Evolutionary conservation across 2,113 vertebrate genomes (phyloP).

Genomic region (Trachemys scripta): DNA sequence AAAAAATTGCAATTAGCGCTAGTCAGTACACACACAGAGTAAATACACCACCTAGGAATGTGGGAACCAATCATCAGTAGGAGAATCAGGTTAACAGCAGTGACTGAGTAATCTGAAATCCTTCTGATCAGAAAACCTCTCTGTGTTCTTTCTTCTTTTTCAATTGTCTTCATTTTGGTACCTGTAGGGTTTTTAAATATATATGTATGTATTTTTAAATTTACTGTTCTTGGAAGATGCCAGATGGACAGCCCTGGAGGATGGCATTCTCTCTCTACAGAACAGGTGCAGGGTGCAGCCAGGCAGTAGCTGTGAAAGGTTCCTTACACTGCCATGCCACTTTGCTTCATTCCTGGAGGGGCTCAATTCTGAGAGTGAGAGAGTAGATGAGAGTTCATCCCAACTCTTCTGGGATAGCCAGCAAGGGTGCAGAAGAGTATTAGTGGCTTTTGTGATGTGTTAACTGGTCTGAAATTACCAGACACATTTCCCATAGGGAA

Average conservation of each 20-base stretch:
- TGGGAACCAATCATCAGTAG: background rate
- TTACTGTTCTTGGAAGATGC: background rate
- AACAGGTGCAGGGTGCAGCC: background rate
- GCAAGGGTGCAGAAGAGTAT: background rate
- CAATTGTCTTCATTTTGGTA: background rate
- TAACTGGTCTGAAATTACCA: background rate
- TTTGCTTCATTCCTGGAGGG: background rate
- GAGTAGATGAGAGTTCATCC: background rate
- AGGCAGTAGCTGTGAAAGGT: background rate
- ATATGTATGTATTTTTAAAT: background rate
- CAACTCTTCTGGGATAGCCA: background rate
- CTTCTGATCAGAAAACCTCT: background rate
- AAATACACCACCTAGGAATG: background rate
- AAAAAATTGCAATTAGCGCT: background rate
- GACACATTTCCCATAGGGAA: background rate
- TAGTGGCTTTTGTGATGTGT: background rate
- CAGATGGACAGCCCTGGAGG: background rate
- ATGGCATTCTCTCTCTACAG: background rate
- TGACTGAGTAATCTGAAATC: background rate
- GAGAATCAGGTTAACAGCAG: background rate
- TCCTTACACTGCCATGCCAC: background rate
- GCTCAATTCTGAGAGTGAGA: fast-evolving
- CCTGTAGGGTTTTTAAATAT: background rate
- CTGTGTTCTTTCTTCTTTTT: background rate
- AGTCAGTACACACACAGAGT: background rate